These are phyloP conservation scores for Ischnura elegans DNA, from an alignment of 2,888 invertebrate genomes.

Conservation along the genomic window DNA sequence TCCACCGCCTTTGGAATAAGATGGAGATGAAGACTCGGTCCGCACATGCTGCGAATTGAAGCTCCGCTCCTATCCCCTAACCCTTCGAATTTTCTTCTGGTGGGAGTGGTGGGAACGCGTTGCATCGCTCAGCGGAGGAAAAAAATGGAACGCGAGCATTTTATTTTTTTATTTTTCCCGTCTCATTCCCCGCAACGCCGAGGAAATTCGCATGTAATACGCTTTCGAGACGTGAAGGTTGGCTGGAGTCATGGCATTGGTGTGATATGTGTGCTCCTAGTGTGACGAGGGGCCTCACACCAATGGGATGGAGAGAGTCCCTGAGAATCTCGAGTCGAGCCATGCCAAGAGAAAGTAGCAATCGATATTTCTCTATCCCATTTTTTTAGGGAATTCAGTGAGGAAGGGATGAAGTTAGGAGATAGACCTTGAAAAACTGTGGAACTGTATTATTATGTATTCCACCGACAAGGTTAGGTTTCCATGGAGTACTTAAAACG, in stretches of 20 bases:
- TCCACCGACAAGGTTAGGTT: no score
- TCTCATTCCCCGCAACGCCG: neutral
- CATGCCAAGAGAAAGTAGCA: neutral
- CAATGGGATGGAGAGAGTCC: neutral
- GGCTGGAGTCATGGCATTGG: neutral
- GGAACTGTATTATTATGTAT: no score
- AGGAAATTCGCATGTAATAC: neutral
- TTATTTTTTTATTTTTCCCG: neutral
- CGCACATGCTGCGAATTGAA: neutral
- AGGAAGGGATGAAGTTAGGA: no score
- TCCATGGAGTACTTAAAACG: no score
- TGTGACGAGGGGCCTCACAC: neutral
- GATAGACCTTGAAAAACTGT: no score
- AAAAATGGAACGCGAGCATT: neutral
- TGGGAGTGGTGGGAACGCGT: neutral
- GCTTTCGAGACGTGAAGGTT: neutral
- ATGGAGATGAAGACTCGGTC: neutral
- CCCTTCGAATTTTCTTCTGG: slow-evolving; percentile 6
- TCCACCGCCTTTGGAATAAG: neutral
- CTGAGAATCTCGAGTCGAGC: neutral
- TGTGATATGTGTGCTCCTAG: neutral
- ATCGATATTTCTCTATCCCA: neutral
- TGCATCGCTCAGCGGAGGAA: neutral
- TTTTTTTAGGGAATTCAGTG: neutral
- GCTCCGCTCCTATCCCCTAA: neutral